Base-by-base conservation (phyloP, 2,888 invertebrate genomes). In the Augochlorella aurata region DNA sequence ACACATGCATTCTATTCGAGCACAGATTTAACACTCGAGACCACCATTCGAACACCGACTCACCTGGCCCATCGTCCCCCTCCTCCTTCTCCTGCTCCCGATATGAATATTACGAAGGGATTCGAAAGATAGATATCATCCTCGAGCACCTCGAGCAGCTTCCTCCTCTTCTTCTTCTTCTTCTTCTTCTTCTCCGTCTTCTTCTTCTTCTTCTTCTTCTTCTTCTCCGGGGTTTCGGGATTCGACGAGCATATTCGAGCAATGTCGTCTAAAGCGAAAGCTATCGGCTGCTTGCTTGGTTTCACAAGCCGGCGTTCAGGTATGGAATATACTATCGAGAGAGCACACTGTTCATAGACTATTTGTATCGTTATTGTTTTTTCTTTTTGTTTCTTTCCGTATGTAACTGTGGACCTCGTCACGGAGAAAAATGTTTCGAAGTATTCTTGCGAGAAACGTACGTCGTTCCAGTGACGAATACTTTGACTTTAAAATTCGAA, bases 1-100 rank as follows among this genome's bases (percentile, higher is more conserved):
- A 91, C 92, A 92, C 91, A 89, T 90, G 90, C 90, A 92, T 90
- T 87, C 70, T 85, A 90, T 89, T 90, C 84, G 87, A 88, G 86
- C 84, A 92, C 92, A 91, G 85, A 82, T 81, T 81, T 81, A 90
- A 90, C 88, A 92, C 88, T 90, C 86, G 85, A 89, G 73, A 89
- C 76, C 82, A 85, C 50, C 50, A 79, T 86, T 87, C 70, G 83
- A 84, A 63, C 86, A 91, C 75, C 79, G 84, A 78, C 79, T 86
- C 79, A 70, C 63, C 74, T 10, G 38, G 2, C 38, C 38, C 3
- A 38, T 9, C 67, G 77, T 82, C 68, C 72, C 70, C 38, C 58
- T 21, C n/a, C 58, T 71, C 68, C 58, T 58, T 4, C 38, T 38
- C 3, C 72, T 72, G 29, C 58, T 21, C n/a, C 16, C 49, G 24